Evolutionary conservation across 2,888 invertebrate genomes (phyloP).

Genomic region (Eupithecia subumbrata): DNA sequence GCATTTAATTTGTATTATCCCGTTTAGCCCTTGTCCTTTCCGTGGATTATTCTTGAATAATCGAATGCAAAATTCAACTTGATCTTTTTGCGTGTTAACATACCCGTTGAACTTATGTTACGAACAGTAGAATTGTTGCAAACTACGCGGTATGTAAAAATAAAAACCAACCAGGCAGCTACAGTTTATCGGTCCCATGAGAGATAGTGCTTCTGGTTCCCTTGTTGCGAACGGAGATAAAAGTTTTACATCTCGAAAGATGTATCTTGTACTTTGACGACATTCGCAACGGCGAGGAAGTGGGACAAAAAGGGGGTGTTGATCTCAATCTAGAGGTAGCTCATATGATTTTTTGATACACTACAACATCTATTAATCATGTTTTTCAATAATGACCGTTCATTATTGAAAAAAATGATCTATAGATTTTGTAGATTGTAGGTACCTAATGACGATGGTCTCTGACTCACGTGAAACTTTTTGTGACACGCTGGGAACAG

Average conservation of each 20-base stretch:
- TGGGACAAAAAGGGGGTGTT: neutral
- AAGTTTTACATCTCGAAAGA: conserved; percentile 12
- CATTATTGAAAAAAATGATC: no score
- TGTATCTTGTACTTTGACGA: neutral
- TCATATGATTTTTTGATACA: no score
- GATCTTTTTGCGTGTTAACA: neutral
- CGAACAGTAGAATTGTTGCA: neutral
- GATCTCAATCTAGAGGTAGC: no score
- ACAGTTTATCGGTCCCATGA: neutral
- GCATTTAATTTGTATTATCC: no score
- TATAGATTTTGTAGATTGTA: no score
- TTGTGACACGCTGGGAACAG: no score
- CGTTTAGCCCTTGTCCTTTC: no score
- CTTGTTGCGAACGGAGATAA: conserved; percentile 1
- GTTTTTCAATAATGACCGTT: no score
- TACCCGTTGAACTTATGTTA: neutral
- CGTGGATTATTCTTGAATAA: neutral
- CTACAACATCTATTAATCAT: no score
- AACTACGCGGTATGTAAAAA: neutral
- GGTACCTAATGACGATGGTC: no score
- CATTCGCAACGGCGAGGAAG: neutral
- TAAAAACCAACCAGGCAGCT: neutral
- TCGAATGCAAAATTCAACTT: neutral
- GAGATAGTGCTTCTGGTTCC: neutral
- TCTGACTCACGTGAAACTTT: no score